A percentile compares a stretch with the other conserved stretches of the same genome.
Conservation (phyloP, 2,888 invertebrate genomes). For the Vesta saturnalis region DNA sequence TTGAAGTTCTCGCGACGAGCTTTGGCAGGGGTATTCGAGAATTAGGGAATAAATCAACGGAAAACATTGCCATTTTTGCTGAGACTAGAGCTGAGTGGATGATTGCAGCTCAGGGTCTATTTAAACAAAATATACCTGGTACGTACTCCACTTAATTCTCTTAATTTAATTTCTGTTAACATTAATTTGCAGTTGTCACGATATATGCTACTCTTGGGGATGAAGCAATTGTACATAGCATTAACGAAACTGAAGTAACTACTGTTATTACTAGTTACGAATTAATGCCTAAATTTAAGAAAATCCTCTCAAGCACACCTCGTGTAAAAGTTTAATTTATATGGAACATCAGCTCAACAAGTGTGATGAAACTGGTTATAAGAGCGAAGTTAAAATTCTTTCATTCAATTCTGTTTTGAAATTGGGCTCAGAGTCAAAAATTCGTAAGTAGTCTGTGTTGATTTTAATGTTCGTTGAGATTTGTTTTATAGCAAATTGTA, state of each 20-base stretch:
- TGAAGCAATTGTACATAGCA: constrained; percentile 95
- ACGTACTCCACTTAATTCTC: too few species aligned
- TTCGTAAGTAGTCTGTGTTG: constrained; percentile 60
- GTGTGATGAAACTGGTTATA: constrained; percentile 76
- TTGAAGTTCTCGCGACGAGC: constrained; percentile 77
- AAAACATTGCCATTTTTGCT: constrained; percentile 92
- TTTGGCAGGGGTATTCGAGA: constrained; percentile 88
- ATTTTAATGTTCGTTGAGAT: too few species aligned
- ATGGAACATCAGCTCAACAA: constrained; percentile 88
- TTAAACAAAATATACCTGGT: constrained; percentile 92
- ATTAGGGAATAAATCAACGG: constrained; percentile 76
- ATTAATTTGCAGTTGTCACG: constrained; percentile 84
- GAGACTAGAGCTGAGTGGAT: constrained; percentile 99
- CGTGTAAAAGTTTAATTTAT: constrained; percentile 79
- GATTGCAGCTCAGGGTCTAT: constrained; percentile 94
- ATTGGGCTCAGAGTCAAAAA: constrained; percentile 62
- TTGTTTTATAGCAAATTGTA: constrained; percentile 67
- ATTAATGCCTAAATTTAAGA: constrained; percentile 89
- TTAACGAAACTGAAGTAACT: constrained; percentile 95
- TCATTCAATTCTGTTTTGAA: constrained; percentile 78
- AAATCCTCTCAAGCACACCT: constrained; percentile 77
- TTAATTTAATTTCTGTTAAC: too few species aligned
- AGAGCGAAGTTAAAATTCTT: constrained; percentile 76
- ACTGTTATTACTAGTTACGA: constrained; percentile 94
- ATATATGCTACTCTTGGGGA: constrained; percentile 97